Percentiles rank a stretch among this genome's conserved stretches.
Evolutionary conservation across 1,140 invertebrate species (phyloP).

Genomic region (Augochlora pura): DNA sequence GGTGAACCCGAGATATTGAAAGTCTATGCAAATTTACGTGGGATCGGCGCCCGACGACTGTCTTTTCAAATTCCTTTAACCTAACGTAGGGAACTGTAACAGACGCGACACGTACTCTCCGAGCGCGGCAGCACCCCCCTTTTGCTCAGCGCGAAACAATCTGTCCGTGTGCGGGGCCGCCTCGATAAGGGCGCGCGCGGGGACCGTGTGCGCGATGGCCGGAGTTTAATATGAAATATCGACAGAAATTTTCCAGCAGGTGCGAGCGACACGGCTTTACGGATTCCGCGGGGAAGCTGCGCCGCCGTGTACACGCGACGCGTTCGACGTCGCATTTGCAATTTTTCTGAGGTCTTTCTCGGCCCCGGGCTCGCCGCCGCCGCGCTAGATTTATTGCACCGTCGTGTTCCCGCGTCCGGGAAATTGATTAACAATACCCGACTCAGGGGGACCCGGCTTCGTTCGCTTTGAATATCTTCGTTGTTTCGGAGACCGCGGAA

Average conservation of each 20-base stretch:
- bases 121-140: too few relatives aligned
- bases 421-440: not conserved
- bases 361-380: not conserved
- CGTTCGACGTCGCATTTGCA: not conserved
- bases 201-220: not conserved
- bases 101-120: not conserved
- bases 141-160: too few relatives aligned
- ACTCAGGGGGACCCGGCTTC: too few relatives aligned
- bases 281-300: slow-evolving; percentile 25
- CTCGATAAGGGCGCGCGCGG: too few relatives aligned
- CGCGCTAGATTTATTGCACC: not conserved
- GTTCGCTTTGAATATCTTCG: too few relatives aligned
- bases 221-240: slow-evolving; percentile 57
- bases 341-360: slow-evolving; percentile 18
- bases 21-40: slow-evolving; percentile 69
- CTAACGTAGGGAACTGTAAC: not conserved
- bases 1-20: slow-evolving; percentile 57
- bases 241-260: slow-evolving; percentile 54
- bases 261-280: slow-evolving; percentile 51
- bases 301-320: not conserved
- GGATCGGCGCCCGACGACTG: slow-evolving; percentile 55
- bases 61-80: slow-evolving; percentile 52
- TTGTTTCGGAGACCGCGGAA: too few relatives aligned
- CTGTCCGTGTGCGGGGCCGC: not conserved
- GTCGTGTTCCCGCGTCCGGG: not conserved